Base-by-base conservation (phyloP, 2,113 vertebrate genomes). In the Prietella phreatophila region DNA sequence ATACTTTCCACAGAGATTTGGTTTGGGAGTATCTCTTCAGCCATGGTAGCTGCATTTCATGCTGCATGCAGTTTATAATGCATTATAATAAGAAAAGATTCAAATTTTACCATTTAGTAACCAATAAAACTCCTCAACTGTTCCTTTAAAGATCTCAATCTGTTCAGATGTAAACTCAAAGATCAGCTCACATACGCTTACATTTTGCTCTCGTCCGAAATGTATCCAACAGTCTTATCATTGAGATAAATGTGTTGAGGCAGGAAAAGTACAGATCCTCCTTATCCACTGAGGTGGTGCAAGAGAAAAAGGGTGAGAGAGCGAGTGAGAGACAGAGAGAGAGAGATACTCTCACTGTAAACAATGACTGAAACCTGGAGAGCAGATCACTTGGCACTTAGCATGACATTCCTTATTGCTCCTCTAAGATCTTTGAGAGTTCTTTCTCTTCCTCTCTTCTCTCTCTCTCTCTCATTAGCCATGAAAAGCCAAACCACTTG, bases 331-430 rank as follows among this genome's bases (percentile, higher is more conserved):
- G 65, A 20, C 17, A 83, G 65, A 79, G 85, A 76, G 84, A 85
- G 33, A 33, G 67, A 69, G 83, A 84, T 9, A 11, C 75, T 22
- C 53, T 47, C 63, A 50, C 22, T 42, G 39, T 39, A 78, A 71
- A 30, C 7, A 25, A 80, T 80, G 83, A 42, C 60, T 67, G 82
- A 84, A 69, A 89, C 42, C 58, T 78, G 84, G 79, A 87, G 85
- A 87, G 82, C 82, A 87, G 89, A 81, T 84, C 75, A 42, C 19
- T 75, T 89, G 86, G 86, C 82, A 76, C 82, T 73, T 53, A 27
- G 10, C n/a, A 50, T 80, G 63, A 87, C 89, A 89, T 87, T 85
- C 86, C 83, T 85, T 71, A 53, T 55, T 79, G 27, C 30, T 82
- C 39, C 71, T 73, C 47, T 60, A 19, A 76, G 82, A 65, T 50